Conservation (phyloP, 1,140 invertebrate genomes). For the Phortica variegata region DNA sequence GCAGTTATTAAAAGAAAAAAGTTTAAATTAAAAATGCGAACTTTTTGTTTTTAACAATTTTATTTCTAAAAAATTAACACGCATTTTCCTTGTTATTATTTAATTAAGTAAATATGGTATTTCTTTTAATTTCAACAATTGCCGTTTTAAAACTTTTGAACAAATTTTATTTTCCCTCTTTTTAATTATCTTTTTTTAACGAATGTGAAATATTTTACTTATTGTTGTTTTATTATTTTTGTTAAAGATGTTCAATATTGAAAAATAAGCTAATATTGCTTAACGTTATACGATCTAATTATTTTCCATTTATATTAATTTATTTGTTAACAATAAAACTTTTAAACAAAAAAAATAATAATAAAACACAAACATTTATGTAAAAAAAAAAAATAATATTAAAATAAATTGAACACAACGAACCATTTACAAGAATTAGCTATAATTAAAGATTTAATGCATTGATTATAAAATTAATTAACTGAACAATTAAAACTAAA, state of each 20-base stretch:
- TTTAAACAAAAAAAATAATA: neutral
- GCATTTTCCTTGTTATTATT: slow-evolving; percentile 47
- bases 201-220: slow-evolving; percentile 30
- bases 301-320: neutral
- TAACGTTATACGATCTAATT: neutral
- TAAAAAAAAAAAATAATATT: slow-evolving; percentile 10
- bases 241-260: slow-evolving; percentile 2
- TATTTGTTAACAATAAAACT: neutral
- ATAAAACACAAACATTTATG: slow-evolving; percentile 2
- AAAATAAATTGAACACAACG: slow-evolving; percentile 40
- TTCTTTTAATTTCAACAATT: neutral
- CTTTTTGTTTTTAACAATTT: slow-evolving; percentile 44
- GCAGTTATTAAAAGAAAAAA: no score
- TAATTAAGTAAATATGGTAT: slow-evolving; percentile 41
- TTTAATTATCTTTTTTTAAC: slow-evolving; percentile 37
- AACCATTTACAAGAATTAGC: slow-evolving; percentile 49
- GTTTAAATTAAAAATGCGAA: neutral
- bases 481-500: slow-evolving; percentile 24
- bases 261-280: neutral
- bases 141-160: neutral
- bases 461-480: no score
- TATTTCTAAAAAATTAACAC: slow-evolving; percentile 54
- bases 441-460: no score
- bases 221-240: slow-evolving; percentile 11
- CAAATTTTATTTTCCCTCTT: neutral